These are phyloP conservation scores for Dicyrtomina minuta DNA, from an alignment of 2,888 invertebrate species.

Conservation along the genomic window DNA sequence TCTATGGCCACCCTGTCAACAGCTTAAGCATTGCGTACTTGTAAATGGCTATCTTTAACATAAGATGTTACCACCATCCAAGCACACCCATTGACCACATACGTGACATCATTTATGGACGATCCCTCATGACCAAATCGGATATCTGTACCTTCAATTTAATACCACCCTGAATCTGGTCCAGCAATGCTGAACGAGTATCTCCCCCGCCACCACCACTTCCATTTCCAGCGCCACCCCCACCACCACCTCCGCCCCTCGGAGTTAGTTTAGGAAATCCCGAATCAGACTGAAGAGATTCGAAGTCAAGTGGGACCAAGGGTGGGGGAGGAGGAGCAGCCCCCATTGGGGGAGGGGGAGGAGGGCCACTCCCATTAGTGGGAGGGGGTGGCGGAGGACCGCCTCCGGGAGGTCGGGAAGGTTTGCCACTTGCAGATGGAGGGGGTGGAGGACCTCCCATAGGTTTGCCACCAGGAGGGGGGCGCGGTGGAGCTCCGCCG, in stretches of 20 bases:
- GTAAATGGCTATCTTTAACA: too few relatives aligned
- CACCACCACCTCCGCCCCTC: too few relatives aligned
- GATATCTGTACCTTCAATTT: constrained; percentile 67
- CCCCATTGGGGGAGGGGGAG: constrained; percentile 47
- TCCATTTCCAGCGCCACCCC: constrained; percentile 27
- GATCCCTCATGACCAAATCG: too few relatives aligned
- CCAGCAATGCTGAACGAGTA: constrained; percentile 72
- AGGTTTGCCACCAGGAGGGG: constrained; percentile 32
- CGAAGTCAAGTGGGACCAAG: constrained; percentile 37
- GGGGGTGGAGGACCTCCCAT: constrained; percentile 49
- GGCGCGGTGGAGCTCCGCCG: constrained; percentile 46
- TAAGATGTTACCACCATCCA: too few relatives aligned
- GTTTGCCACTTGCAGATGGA: constrained; percentile 33
- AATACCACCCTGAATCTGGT: constrained; percentile 78
- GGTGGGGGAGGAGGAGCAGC: constrained; percentile 44
- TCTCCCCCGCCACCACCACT: constrained; percentile 57
- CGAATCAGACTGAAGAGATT: constrained; percentile 33
- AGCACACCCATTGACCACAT: neutral
- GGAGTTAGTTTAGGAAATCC: constrained; percentile 31
- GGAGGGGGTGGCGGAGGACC: constrained; percentile 39
- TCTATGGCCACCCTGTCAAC: too few relatives aligned
- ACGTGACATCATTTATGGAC: too few relatives aligned
- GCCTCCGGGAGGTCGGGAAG: constrained; percentile 29
- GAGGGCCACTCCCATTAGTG: constrained; percentile 33
- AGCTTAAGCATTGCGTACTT: too few relatives aligned